Percentiles rank a stretch among this genome's conserved stretches.
Conservation (phyloP, 2,888 invertebrate genomes). For the Lasioglossum zephyrum region DNA sequence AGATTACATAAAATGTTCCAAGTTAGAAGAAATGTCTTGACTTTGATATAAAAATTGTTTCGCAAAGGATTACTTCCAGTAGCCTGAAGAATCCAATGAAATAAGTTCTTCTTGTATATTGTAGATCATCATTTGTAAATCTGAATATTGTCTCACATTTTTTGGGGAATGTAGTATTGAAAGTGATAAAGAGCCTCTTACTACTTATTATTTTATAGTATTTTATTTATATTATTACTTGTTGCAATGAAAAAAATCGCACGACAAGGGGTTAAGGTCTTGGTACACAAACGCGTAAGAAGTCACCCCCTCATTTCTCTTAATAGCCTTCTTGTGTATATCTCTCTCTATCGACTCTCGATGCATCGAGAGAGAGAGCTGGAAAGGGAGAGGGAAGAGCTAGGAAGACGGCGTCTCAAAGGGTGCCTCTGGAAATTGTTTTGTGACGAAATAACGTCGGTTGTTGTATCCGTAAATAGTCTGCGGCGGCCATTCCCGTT, state of each 20-base stretch:
- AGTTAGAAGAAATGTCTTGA: too few relatives aligned
- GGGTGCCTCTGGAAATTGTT: slow-evolving; percentile 71
- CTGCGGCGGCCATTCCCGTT: slow-evolving; percentile 73
- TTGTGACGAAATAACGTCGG: slow-evolving; percentile 78
- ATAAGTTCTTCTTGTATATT: not conserved
- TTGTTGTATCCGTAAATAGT: slow-evolving; percentile 77
- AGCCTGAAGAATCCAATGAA: not conserved
- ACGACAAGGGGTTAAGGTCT: not conserved
- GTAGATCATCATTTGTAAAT: not conserved
- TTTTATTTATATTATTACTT: too few relatives aligned
- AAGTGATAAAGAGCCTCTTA: not conserved
- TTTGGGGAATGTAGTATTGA: not conserved
- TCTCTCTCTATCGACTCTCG: not conserved
- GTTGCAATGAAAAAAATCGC: not conserved
- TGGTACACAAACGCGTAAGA: not conserved
- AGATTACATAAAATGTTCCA: too few relatives aligned
- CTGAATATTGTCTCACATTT: not conserved
- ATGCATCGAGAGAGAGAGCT: not conserved
- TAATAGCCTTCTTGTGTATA: too few relatives aligned
- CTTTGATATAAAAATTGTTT: not conserved
- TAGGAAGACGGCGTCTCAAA: slow-evolving; percentile 38
- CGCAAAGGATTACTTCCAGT: too few relatives aligned
- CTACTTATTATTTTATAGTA: too few relatives aligned
- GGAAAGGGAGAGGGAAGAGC: not conserved
- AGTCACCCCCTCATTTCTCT: not conserved